Percentiles rank a stretch among this genome's conserved stretches.
phyloP scores from a whole-genome alignment of 2,888 invertebrate genomes.

The Gari tellinella region DNA sequence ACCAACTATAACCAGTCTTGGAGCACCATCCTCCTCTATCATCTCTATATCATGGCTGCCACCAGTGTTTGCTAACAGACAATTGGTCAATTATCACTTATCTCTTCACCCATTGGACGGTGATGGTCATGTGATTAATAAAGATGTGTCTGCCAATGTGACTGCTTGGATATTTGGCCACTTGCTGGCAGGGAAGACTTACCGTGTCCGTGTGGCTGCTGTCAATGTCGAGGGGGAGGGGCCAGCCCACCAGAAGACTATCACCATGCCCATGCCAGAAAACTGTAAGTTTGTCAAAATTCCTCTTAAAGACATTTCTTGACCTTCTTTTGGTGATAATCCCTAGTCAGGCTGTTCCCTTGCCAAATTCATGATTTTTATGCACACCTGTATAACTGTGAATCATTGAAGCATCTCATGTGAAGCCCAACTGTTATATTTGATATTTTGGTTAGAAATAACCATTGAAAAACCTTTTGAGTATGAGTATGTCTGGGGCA shows the following conservation, averaged over 20 bases:
- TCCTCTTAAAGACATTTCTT: too few relatives aligned
- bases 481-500: too few relatives aligned
- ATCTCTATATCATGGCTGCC: conserved; percentile 95
- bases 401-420: too few relatives aligned
- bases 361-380: too few relatives aligned
- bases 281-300: conserved; percentile 45
- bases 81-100: conserved; percentile 93
- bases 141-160: conserved; percentile 68
- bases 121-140: conserved; percentile 48
- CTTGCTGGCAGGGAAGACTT: conserved; percentile 67
- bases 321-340: too few relatives aligned
- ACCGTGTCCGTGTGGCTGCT: conserved; percentile 71
- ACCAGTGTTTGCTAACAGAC: conserved; percentile 94
- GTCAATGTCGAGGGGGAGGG: conserved; percentile 76
- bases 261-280: conserved; percentile 74
- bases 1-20: conserved; percentile 89
- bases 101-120: conserved; percentile 87
- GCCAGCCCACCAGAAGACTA: conserved; percentile 60
- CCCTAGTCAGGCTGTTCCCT: too few relatives aligned
- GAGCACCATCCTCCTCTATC: conserved; percentile 89
- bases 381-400: too few relatives aligned
- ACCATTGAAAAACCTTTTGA: too few relatives aligned
- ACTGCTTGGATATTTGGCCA: conserved; percentile 77
- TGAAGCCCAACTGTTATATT: too few relatives aligned
- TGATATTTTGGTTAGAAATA: too few relatives aligned